Evolutionary conservation across 2,888 invertebrate species (phyloP).

Genomic region (Digitonthophagus gazella): DNA sequence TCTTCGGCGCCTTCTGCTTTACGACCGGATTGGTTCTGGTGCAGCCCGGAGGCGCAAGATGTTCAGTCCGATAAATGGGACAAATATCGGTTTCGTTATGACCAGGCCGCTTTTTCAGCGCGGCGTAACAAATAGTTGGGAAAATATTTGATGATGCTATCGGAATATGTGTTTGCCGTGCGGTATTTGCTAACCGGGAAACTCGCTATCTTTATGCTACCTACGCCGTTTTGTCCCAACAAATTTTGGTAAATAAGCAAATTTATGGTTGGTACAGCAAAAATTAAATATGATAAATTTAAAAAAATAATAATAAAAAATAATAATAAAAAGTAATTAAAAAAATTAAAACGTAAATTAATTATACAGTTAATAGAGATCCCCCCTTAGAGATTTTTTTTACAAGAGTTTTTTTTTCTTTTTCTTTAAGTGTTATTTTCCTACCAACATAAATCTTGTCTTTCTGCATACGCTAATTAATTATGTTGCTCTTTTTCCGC

Average conservation of each 20-base stretch:
- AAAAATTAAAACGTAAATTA: too few relatives aligned
- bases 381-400: too few relatives aligned
- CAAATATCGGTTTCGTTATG: not conserved
- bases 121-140: not conserved
- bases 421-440: not conserved
- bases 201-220: not conserved
- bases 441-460: conserved; percentile 7
- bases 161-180: not conserved
- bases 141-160: not conserved
- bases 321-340: too few relatives aligned
- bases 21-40: not conserved
- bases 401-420: too few relatives aligned
- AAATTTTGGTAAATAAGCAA: not conserved
- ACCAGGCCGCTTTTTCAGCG: not conserved
- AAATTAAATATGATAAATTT: not conserved
- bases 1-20: not conserved
- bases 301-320: not conserved
- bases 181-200: not conserved
- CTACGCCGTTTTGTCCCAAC: not conserved
- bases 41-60: not conserved
- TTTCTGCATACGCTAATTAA: conserved; percentile 17
- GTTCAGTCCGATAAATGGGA: not conserved
- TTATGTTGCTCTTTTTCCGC: conserved; percentile 11
- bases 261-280: not conserved
- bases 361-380: too few relatives aligned